Evolutionary conservation across 2,888 invertebrate species (phyloP).

Genomic region (Miltochrista miniata): DNA sequence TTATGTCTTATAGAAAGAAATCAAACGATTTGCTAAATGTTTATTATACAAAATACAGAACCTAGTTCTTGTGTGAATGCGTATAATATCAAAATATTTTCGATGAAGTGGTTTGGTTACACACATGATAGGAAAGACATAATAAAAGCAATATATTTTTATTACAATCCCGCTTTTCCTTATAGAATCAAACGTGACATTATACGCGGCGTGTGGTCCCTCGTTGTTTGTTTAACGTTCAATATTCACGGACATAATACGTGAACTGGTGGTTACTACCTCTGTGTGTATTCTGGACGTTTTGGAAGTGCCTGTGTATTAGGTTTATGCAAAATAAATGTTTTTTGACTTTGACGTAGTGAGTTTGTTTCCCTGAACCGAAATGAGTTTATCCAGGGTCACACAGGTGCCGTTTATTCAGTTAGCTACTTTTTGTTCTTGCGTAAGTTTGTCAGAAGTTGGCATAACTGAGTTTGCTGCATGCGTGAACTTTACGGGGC

Average conservation of each 20-base stretch:
- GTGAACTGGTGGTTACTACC: too few species aligned
- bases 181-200: background rate
- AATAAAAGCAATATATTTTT: background rate
- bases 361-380: constrained; percentile 22
- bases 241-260: constrained; percentile 20
- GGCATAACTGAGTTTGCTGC: constrained; percentile 26
- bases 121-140: too few species aligned
- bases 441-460: constrained; percentile 34
- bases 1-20: too few species aligned
- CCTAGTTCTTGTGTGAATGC: too few species aligned
- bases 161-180: background rate
- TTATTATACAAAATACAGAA: too few species aligned
- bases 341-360: too few species aligned
- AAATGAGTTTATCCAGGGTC: constrained; percentile 16
- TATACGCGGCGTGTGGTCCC: background rate
- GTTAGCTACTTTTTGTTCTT: constrained; percentile 27
- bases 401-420: constrained; percentile 37
- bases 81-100: too few species aligned
- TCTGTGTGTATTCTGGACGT: too few species aligned
- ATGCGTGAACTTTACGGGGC: constrained; percentile 14
- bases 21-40: too few species aligned
- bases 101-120: too few species aligned
- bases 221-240: constrained; percentile 16
- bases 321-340: too few species aligned
- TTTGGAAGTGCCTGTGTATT: too few species aligned